Conservation (phyloP, 2,113 vertebrate genomes). For the Orientallactaga bullata region DNA sequence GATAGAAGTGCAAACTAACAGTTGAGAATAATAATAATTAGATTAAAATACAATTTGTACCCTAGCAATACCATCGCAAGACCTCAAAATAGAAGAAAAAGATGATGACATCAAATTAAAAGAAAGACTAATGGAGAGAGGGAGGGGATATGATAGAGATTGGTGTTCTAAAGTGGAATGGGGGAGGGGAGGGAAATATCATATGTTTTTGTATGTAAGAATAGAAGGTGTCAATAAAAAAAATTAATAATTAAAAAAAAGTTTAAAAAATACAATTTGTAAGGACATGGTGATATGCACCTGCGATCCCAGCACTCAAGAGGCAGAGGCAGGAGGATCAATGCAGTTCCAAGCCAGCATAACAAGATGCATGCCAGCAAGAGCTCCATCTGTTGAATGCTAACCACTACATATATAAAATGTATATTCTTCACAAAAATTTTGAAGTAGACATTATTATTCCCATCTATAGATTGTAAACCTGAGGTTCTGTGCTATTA, state of each 20-base stretch:
- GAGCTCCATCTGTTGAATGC: not conserved
- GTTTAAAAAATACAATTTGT: slow-evolving; percentile 40
- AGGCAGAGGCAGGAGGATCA: not conserved
- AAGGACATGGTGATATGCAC: not conserved
- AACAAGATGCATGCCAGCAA: not conserved
- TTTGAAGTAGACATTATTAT: not conserved
- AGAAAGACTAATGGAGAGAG: too few species aligned
- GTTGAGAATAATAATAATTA: not conserved
- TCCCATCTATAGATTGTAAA: slow-evolving; percentile 45
- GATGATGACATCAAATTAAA: too few species aligned
- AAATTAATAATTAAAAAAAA: too few species aligned
- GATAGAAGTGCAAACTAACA: slow-evolving; percentile 39
- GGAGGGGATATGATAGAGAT: too few species aligned
- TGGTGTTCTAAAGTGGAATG: too few species aligned
- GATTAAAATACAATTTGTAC: slow-evolving; percentile 44
- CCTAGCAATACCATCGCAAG: too few species aligned
- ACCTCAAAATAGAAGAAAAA: too few species aligned
- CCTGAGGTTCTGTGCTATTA: slow-evolving; percentile 18
- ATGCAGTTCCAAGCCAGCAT: not conserved
- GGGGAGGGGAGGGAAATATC: too few species aligned
- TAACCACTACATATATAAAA: not conserved
- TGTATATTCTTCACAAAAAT: slow-evolving; percentile 10
- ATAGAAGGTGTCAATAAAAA: too few species aligned
- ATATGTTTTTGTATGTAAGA: too few species aligned
- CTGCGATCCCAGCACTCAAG: not conserved